Conservation (phyloP, 1,140 invertebrate species). For the Helicoverpa armigera region DNA sequence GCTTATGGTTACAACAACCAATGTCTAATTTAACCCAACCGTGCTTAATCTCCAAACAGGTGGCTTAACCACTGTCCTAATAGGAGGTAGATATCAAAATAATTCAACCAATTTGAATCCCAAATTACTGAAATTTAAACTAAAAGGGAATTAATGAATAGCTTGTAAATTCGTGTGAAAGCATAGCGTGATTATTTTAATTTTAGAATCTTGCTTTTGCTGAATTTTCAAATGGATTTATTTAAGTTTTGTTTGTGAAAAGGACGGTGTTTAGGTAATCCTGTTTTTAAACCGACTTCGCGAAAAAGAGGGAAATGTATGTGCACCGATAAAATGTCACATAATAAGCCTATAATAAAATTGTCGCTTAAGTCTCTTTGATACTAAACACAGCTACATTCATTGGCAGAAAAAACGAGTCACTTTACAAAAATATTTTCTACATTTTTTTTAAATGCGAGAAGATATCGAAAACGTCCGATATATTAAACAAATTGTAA, state of each 20-base stretch:
- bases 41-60: background rate
- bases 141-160: conserved; percentile 27
- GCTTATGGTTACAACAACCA: background rate
- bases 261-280: background rate
- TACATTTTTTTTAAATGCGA: no score
- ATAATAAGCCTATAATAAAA: no score
- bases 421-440: no score
- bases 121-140: conserved; percentile 21
- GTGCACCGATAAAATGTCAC: no score
- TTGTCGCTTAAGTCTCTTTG: no score
- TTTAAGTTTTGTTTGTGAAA: no score
- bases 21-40: background rate
- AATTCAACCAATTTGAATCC: conserved; percentile 14
- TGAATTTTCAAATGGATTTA: background rate
- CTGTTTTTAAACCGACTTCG: background rate
- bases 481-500: background rate
- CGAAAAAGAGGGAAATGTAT: no score
- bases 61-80: background rate
- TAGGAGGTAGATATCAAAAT: background rate
- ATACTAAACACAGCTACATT: no score
- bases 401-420: no score
- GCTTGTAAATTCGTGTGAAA: background rate
- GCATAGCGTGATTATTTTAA: conserved; percentile 3
- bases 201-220: background rate
- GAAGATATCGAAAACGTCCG: no score